Percentiles rank a stretch among this genome's conserved stretches.
Conservation (phyloP, 2,113 vertebrate genomes). For the Tetraodon nigroviridis region DNA sequence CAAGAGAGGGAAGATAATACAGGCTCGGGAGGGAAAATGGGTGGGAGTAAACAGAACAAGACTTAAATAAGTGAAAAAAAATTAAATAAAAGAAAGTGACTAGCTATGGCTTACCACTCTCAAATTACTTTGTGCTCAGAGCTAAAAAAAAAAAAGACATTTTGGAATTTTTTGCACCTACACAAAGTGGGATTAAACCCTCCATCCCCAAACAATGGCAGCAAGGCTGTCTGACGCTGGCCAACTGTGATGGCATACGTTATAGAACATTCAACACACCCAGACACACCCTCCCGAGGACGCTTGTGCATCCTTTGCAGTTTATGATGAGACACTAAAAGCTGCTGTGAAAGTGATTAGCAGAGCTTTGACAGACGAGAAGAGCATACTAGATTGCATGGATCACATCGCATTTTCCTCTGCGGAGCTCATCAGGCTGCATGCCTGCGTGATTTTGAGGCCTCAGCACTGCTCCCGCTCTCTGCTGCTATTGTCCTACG, state of each 20-base stretch:
- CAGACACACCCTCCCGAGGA: slow-evolving; percentile 9
- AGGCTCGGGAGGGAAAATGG: slow-evolving; percentile 32
- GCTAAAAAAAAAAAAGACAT: slow-evolving; percentile 35
- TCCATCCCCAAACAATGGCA: slow-evolving; percentile 37
- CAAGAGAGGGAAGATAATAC: slow-evolving; percentile 23
- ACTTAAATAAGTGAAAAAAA: not conserved
- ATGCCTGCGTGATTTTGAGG: slow-evolving; percentile 15
- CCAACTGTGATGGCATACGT: slow-evolving; percentile 34
- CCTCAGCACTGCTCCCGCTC: slow-evolving; percentile 26
- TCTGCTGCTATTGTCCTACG: slow-evolving; percentile 42
- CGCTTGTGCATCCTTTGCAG: slow-evolving; percentile 9
- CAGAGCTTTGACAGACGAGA: slow-evolving; percentile 26
- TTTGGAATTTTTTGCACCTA: slow-evolving; percentile 45
- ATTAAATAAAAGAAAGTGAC: slow-evolving; percentile 10
- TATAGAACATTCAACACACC: slow-evolving; percentile 15
- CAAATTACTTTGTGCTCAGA: slow-evolving; percentile 34
- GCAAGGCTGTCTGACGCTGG: slow-evolving; percentile 30
- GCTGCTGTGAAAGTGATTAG: slow-evolving; percentile 23
- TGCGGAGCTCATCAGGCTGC: not conserved
- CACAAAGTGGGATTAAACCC: slow-evolving; percentile 58
- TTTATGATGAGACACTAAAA: slow-evolving; percentile 13
- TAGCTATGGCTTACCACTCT: slow-evolving; percentile 51
- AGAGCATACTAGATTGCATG: slow-evolving; percentile 5
- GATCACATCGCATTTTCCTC: slow-evolving; percentile 3
- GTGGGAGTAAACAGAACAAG: slow-evolving; percentile 18